phyloP scores from a whole-genome alignment of 1,140 invertebrate species.

The Papilio polytes region DNA sequence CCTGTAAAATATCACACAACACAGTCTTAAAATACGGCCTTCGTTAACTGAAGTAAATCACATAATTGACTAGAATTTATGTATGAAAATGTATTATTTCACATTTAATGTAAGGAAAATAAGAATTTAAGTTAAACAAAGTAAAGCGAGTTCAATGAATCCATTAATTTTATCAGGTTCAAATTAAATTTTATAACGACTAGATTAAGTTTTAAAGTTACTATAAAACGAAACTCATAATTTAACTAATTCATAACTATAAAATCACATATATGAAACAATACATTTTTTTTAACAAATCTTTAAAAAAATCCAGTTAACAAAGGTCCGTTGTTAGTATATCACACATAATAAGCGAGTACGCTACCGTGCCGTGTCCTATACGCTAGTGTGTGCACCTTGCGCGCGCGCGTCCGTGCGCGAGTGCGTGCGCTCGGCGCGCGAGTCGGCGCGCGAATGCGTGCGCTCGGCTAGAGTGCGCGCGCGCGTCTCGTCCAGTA shows the following conservation, averaged over 20 bases:
- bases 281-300: background rate
- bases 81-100: background rate
- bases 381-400: constrained; percentile 16
- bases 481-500: constrained; percentile 86
- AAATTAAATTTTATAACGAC: background rate
- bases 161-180: background rate
- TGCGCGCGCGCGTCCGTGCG: constrained; percentile 22
- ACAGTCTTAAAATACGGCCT: constrained; percentile 44
- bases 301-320: constrained; percentile 56
- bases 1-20: constrained; percentile 44
- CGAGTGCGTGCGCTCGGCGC: constrained; percentile 14
- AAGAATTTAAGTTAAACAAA: too few relatives aligned
- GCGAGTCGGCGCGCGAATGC: constrained; percentile 39
- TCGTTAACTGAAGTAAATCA: constrained; percentile 35
- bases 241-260: background rate
- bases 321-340: constrained; percentile 58
- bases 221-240: too few relatives aligned
- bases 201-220: too few relatives aligned
- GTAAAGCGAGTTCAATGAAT: too few relatives aligned
- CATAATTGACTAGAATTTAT: background rate
- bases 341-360: constrained; percentile 29
- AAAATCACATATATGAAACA: background rate
- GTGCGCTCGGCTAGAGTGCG: constrained; percentile 54
- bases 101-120: background rate
- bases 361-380: constrained; percentile 34